These are phyloP conservation scores for Temnothorax unifasciatus DNA, from an alignment of 2,888 invertebrate genomes.

Conservation along the genomic window DNA sequence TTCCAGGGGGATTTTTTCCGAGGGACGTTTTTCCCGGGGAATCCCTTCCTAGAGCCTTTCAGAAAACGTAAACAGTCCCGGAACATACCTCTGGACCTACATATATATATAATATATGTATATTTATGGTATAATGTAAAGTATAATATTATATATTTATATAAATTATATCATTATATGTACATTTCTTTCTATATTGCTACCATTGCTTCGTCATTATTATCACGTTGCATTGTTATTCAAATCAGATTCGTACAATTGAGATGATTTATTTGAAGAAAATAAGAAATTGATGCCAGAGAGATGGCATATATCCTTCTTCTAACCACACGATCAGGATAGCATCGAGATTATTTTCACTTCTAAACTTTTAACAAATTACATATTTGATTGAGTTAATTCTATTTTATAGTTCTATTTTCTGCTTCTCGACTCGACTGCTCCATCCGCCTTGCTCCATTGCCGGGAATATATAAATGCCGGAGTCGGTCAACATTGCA, in stretches of 20 bases:
- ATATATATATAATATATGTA: not conserved
- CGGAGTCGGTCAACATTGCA: slow-evolving; percentile 16
- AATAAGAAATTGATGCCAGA: not conserved
- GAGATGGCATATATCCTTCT: too few relatives aligned
- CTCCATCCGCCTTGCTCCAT: not conserved
- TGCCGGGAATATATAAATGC: slow-evolving; percentile 7
- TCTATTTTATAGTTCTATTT: not conserved
- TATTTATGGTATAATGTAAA: not conserved
- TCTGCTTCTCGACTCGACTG: not conserved
- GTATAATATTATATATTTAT: not conserved
- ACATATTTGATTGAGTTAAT: not conserved
- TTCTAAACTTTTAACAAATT: not conserved
- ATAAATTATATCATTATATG: not conserved
- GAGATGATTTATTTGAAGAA: not conserved
- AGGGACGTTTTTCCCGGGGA: too few relatives aligned
- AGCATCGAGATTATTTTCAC: not conserved
- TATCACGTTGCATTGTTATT: not conserved
- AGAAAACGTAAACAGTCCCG: too few relatives aligned
- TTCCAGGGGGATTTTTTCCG: too few relatives aligned
- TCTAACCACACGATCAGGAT: not conserved
- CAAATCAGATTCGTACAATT: not conserved
- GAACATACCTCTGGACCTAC: too few relatives aligned
- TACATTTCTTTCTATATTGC: not conserved
- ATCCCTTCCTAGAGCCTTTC: too few relatives aligned
- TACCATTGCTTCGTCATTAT: not conserved